These are phyloP conservation scores for Lepidostoma basale DNA, from an alignment of 1,140 invertebrate genomes.

Conservation along the genomic window DNA sequence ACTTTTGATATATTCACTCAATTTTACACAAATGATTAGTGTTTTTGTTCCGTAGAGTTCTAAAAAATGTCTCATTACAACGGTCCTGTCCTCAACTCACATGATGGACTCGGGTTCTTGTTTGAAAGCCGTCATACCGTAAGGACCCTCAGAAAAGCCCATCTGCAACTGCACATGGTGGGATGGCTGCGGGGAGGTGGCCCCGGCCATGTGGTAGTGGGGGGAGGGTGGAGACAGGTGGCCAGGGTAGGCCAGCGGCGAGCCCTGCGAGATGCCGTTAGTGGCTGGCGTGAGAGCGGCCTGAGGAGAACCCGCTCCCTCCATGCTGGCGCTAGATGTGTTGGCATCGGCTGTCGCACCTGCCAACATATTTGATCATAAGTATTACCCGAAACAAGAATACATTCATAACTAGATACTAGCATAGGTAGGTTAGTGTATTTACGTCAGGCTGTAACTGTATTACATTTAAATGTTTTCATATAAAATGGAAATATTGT, in stretches of 20 bases:
- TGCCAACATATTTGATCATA: constrained; percentile 15
- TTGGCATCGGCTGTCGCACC: constrained; percentile 37
- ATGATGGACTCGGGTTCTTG: constrained; percentile 43
- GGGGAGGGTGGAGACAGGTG: neutral
- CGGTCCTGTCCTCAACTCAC: neutral
- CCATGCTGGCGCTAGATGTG: constrained; percentile 18
- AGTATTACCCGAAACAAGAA: no score
- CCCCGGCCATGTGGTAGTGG: constrained; percentile 24
- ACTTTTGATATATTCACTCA: no score
- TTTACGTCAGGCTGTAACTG: no score
- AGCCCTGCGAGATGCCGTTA: neutral
- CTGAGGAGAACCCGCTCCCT: constrained; percentile 26
- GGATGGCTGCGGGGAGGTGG: constrained; percentile 12
- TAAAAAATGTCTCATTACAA: no score
- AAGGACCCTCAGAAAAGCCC: neutral
- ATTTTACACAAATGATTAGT: no score
- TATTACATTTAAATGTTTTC: no score
- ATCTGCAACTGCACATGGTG: constrained; percentile 28
- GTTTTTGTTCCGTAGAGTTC: no score
- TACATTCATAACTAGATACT: no score
- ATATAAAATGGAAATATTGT: no score
- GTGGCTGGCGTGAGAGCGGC: neutral
- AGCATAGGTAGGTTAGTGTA: no score
- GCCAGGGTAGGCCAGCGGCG: neutral
- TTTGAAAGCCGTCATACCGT: constrained; percentile 38